phyloP scores from a whole-genome alignment of 2,113 vertebrate species.

The Delphinapterus leucas region DNA sequence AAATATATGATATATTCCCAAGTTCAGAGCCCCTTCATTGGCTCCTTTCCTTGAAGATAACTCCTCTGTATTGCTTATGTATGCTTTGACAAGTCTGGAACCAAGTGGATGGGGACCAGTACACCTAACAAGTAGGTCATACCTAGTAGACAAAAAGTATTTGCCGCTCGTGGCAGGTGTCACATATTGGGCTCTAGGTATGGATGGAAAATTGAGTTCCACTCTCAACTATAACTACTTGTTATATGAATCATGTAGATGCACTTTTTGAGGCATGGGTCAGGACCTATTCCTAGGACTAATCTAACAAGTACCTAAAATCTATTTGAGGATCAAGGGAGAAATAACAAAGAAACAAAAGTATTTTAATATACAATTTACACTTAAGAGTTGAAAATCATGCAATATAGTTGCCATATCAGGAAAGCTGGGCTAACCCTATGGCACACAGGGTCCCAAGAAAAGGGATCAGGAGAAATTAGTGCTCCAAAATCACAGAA shows the following conservation, averaged over 20 bases:
- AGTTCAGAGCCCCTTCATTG: background rate
- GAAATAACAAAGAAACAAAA: background rate
- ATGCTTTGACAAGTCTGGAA: background rate
- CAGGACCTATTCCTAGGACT: background rate
- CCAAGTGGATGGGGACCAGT: background rate
- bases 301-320: background rate
- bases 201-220: background rate
- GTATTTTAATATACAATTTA: background rate
- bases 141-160: background rate
- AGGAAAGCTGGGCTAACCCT: background rate
- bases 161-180: background rate
- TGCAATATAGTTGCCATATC: background rate
- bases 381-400: background rate
- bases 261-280: background rate
- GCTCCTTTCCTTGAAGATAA: background rate
- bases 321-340: background rate
- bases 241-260: background rate
- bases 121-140: background rate
- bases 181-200: background rate
- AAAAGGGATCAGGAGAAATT: background rate
- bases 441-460: background rate
- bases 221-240: background rate
- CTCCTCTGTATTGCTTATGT: rapidly evolving
- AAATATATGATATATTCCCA: background rate
- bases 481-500: background rate